phyloP scores from a whole-genome alignment of 2,888 invertebrate genomes.

The Panzeria rudis region DNA sequence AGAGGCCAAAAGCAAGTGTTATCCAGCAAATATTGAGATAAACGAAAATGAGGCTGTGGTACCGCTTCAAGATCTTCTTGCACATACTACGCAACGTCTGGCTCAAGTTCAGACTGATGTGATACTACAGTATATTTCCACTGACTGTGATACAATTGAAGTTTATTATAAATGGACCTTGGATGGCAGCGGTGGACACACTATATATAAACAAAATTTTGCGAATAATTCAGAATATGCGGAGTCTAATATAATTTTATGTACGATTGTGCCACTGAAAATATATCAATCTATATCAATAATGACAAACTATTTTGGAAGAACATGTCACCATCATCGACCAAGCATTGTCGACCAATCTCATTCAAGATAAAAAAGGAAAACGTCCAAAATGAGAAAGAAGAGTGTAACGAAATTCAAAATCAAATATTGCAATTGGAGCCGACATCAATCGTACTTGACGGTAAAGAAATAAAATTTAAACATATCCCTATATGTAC shows the following conservation, averaged over 20 bases:
- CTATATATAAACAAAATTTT: constrained; percentile 34
- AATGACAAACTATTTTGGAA: too few species aligned
- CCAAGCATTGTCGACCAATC: too few species aligned
- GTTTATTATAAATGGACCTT: constrained; percentile 30
- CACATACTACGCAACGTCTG: too few species aligned
- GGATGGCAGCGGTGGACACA: constrained; percentile 34
- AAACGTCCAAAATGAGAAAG: too few species aligned
- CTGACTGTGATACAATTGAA: constrained; percentile 4
- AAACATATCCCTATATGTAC: constrained; percentile 28
- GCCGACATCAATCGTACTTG: background rate
- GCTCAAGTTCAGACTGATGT: too few species aligned
- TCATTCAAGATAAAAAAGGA: too few species aligned
- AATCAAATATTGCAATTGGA: too few species aligned
- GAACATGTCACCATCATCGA: too few species aligned
- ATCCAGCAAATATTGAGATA: background rate
- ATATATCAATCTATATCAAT: constrained; percentile 13
- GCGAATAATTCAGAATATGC: constrained; percentile 43
- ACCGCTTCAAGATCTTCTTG: too few species aligned
- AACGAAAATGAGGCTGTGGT: too few species aligned
- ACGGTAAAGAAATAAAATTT: constrained; percentile 28
- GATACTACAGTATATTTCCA: too few species aligned
- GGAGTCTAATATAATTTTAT: constrained; percentile 26
- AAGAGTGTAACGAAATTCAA: too few species aligned
- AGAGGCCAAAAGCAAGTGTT: constrained; percentile 10
- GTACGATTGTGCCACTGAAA: constrained; percentile 20